Base-by-base conservation (phyloP, 2,888 invertebrate genomes). In the Ochropleura leucogaster region DNA sequence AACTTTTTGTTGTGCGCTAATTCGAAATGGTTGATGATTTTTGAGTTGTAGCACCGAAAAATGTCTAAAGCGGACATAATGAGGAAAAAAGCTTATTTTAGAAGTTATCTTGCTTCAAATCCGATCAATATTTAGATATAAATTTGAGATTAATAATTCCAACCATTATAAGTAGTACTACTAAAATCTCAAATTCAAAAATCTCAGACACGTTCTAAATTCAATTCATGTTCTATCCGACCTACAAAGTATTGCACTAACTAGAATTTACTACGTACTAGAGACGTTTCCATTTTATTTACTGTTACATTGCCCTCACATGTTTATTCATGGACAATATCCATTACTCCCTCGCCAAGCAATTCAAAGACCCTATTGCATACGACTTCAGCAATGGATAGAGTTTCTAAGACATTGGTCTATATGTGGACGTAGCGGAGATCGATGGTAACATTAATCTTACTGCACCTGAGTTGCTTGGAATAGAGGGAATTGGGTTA, bases 361-460 rank as follows among this genome's bases (percentile, higher is more conserved):
- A 57, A 18, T 68, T 57, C 9, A 3, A 59, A 18, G 0, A 7
- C 30, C 9, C 18, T 47, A 55, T 72, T 30, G 53, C 42, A 68
- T 66, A 66, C 59, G 68, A 59, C 5, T 20, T 53, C 42, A 14
- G 62, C 70, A 63, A 71, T 84, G 72, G 46, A 59, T 14, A n/a
- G 18, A n/a, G 63, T 65, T 53, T 68, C 68, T 51, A 70, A 70
- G 64, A 62, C 14, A 8, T 72, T 64, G 16, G 62, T 72, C 69
- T 62, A 20, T 71, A 51, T n/a, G 40, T 62, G 10, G 16, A 57
- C 55, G 47, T 7, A 64, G 59, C 16, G 60, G 64, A 82, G 73
- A 86, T 79, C 72, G 74, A 86, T 86, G 65, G 59, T 8, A 60
- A 46, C 84, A 85, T 85, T 80, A 76, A 85, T 85, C 84, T 86